Evolutionary conservation across 2,888 invertebrate species (phyloP), one percentile per base, ranked within the genome.

Genomic region (Sinopyrophorus schimmeli): DNA sequence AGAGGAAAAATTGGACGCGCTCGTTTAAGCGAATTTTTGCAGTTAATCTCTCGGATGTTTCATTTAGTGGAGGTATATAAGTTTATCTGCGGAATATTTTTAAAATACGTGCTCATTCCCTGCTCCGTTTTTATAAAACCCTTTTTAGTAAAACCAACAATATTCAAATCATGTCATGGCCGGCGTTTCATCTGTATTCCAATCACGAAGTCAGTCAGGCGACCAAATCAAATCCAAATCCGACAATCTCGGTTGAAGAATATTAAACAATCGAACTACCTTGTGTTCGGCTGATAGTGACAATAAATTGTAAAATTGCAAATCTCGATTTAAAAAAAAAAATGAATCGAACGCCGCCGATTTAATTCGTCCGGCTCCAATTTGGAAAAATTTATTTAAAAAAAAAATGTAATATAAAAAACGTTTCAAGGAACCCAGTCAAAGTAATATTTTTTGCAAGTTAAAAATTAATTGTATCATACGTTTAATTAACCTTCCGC

Each of bases 181-280:
- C 24, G 35, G 38, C 39, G 32, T 26, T 44, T 55, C 59, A 64
- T 68, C 63, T 64, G 62, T 68, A 70, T 70, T 68, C 69, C 54
- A 47, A 58, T 64, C 68, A 65, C 66, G 61, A 54, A 57, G 44
- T 53, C 59, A 64, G 66, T 62, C 65, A 63, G 66, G 60, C 66
- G 65, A 66, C 66, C 64, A 67, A 71, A 71, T 69, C 69, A 68
- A 69, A 70, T 70, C 63, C 59, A 61, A 64, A 65, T 66, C 65
- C 60, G 59, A 62, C 65, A 64, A 67, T 65, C 65, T 59, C 59
- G 52, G 57, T 52, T 31, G 52, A 58, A 53, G 66, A 66, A 66
- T 65, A 65, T 65, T 63, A 66, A 65, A 61, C 60, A 60, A 53
- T 62, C 49, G 46, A 53, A 44, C 37, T 28, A 21, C 1, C 43